Conservation (phyloP, 1,140 invertebrate species). For the Agrypnia vestita region DNA sequence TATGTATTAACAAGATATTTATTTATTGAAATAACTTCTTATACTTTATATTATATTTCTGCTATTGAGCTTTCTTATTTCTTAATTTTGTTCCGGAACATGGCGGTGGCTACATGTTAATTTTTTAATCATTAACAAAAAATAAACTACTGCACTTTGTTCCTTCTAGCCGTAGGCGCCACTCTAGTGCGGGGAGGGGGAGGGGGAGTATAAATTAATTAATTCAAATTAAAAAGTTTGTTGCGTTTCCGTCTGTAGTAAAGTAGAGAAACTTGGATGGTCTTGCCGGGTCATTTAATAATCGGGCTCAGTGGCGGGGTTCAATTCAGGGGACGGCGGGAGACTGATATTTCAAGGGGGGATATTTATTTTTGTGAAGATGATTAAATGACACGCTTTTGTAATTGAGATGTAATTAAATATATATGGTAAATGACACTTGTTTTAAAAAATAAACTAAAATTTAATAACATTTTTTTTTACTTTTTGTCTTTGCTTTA, state of each 20-base stretch:
- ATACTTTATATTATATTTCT: no score
- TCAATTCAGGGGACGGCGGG: neutral
- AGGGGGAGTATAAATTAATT: conserved; percentile 47
- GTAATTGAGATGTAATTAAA: neutral
- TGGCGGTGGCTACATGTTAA: no score
- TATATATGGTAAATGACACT: no score
- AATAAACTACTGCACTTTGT: neutral
- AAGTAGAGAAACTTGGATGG: conserved; percentile 30
- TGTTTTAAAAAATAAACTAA: no score
- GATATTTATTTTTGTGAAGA: neutral
- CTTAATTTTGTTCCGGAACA: no score
- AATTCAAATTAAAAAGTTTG: conserved; percentile 59
- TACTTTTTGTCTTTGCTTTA: no score
- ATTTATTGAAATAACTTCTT: no score
- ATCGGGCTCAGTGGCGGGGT: conserved; percentile 23
- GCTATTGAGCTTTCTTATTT: no score
- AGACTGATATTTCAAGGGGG: neutral
- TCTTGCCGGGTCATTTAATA: conserved; percentile 55
- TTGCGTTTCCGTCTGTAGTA: conserved; percentile 53
- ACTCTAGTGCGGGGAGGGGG: neutral
- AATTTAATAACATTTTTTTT: no score
- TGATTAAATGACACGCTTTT: neutral
- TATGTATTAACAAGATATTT: no score
- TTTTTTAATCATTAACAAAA: no score
- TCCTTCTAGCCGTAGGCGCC: neutral